These are phyloP conservation scores for Epistrophella euchroma DNA, from an alignment of 2,888 invertebrate genomes.

Conservation along the genomic window DNA sequence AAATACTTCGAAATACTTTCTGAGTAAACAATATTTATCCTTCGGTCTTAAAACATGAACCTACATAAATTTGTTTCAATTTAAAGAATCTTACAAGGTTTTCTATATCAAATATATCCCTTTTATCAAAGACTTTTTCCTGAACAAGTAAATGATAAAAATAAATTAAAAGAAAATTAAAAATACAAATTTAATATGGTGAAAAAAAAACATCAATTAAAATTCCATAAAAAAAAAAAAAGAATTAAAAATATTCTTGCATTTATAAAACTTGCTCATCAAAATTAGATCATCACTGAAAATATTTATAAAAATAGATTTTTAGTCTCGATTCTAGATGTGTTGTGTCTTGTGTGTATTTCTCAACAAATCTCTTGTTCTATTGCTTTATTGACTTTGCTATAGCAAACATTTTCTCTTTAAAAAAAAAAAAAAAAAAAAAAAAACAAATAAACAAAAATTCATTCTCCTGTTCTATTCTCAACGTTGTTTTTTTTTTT, in stretches of 20 bases:
- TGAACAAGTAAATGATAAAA: too few relatives aligned
- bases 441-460: conserved; percentile 30
- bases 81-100: too few relatives aligned
- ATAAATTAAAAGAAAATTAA: neutral
- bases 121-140: too few relatives aligned
- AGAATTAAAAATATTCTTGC: neutral
- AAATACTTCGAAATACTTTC: too few relatives aligned
- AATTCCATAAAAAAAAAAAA: conserved; percentile 20
- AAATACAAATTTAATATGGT: neutral
- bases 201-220: conserved; percentile 7
- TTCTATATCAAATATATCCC: too few relatives aligned
- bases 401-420: conserved; percentile 26
- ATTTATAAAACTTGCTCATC: conserved; percentile 48
- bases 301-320: conserved; percentile 64
- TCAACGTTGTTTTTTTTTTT: neutral
- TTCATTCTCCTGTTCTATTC: neutral
- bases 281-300: conserved; percentile 73
- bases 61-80: too few relatives aligned
- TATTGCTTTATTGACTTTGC: conserved; percentile 39
- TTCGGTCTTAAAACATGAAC: too few relatives aligned
- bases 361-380: conserved; percentile 29
- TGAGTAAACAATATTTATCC: too few relatives aligned
- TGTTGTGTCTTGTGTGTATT: neutral
- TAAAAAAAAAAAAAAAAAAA: neutral
- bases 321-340: conserved; percentile 21